A percentile compares a stretch with the other conserved stretches of the same genome.
phyloP scores from a whole-genome alignment of 2,888 invertebrate species.

The Eucriotettix oculatus region DNA sequence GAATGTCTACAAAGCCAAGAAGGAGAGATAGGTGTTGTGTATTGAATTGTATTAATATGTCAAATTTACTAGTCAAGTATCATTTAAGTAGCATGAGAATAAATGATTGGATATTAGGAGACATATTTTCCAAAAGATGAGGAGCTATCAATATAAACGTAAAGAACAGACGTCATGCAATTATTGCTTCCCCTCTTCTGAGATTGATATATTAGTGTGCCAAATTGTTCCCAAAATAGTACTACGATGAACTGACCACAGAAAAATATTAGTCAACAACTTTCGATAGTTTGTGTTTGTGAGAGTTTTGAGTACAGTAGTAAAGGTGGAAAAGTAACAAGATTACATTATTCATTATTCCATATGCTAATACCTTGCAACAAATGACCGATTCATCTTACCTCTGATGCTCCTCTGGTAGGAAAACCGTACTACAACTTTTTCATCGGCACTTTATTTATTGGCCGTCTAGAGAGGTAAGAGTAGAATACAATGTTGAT shows the following conservation, averaged over 20 bases:
- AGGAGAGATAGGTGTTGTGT: background rate
- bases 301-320: background rate
- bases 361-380: conserved; percentile 14
- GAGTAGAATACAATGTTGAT: conserved; percentile 15
- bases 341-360: conserved; percentile 13
- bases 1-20: conserved; percentile 14
- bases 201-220: no score
- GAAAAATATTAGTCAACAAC: background rate
- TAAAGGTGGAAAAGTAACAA: conserved; percentile 4
- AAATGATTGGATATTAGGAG: no score
- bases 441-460: conserved; percentile 15
- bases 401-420: conserved; percentile 12
- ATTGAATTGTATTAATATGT: no score
- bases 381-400: conserved; percentile 14
- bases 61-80: no score
- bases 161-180: no score
- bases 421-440: conserved; percentile 13
- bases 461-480: conserved; percentile 16
- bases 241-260: background rate
- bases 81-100: no score
- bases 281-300: no score
- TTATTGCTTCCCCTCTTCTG: no score
- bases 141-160: no score
- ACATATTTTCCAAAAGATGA: no score
- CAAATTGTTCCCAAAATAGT: no score